Base-by-base conservation (phyloP, 2,888 invertebrate species). In the Temnothorax ravouxi region DNA sequence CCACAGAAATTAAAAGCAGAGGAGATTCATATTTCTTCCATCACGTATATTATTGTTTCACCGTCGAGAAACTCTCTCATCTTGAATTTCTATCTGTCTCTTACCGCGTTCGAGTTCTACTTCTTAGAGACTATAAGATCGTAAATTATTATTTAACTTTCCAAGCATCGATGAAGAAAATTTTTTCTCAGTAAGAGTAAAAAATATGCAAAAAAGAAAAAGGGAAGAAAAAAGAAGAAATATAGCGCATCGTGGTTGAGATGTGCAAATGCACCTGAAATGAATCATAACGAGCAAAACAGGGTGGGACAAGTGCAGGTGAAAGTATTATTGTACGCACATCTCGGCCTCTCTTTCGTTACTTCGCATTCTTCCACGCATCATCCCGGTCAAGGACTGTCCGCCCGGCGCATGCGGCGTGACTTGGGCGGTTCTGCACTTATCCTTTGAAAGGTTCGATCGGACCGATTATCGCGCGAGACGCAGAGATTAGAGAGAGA, bases 351-450 rank as follows among this genome's bases (percentile, higher is more conserved):
- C 76, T 92, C 91, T 91, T 93, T 91, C 90, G 89, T 92, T 92
- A 91, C 89, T 91, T 90, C 84, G 88, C 90, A 93, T 92, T 92
- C 92, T 91, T 88, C 83, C 87, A 85, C 83, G 84, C 90, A 88
- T 90, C 88, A 93, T 92, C 85, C 90, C 90, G 93, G 93, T 93
- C 93, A 93, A 93, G 93, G 93, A 93, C 92, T 86, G 86, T 72
- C 83, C 83, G 21, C 67, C 85, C 82, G 83, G 88, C 87, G 11
- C 29, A 90, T 90, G 87, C 89, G 67, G 67, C 83, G 71, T 87
- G 84, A 89, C 87, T 88, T 90, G 87, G 85, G 84, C 88, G 86
- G 86, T 84, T 74, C 85, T 87, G 29, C 74, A 82, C 87, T 87
- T n/a, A n/a, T 89, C 85, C 85, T 88, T 88, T 84, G 72, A 91